phyloP scores from a whole-genome alignment of 2,797 vertebrate species.

The Okamejei kenojei region DNA sequence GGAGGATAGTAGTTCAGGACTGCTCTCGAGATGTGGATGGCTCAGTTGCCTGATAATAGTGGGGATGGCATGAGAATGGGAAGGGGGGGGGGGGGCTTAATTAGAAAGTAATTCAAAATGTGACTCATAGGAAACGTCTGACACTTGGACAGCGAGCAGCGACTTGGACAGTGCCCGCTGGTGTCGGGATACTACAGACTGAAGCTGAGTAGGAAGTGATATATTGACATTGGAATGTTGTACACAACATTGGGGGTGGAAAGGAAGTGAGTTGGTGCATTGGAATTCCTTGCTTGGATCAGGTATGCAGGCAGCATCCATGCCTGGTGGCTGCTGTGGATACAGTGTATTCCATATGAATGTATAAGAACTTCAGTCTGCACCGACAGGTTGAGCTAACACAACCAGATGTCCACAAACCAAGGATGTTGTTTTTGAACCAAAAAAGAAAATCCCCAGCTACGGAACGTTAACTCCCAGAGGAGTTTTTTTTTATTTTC shows the following conservation, averaged over 20 bases:
- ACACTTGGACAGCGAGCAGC: not conserved
- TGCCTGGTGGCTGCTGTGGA: slow-evolving; percentile 15
- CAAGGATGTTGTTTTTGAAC: too few relatives aligned
- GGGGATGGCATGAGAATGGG: not conserved
- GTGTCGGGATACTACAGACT: not conserved
- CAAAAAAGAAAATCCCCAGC: not conserved
- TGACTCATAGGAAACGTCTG: slow-evolving; percentile 16
- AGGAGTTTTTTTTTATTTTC: too few relatives aligned
- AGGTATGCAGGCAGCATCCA: not conserved
- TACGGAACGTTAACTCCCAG: not conserved
- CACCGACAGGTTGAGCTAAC: not conserved
- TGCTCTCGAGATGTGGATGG: too few relatives aligned
- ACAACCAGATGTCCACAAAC: not conserved
- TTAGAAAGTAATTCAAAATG: slow-evolving; percentile 3
- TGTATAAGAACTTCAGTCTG: not conserved
- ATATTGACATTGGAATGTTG: not conserved
- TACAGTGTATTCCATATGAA: not conserved
- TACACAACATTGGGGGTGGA: slow-evolving; percentile 22
- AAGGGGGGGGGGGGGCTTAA: not conserved
- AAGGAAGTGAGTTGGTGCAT: slow-evolving; percentile 4
- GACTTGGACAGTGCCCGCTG: not conserved
- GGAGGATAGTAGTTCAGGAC: too few relatives aligned
- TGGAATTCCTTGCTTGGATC: slow-evolving; percentile 31
- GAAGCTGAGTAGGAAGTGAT: slow-evolving; percentile 21
- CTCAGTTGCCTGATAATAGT: too few relatives aligned